A percentile compares a stretch with the other conserved stretches of the same genome.
phyloP scores from a whole-genome alignment of 2,113 vertebrate species.

The Poeciliopsis prolifica region DNA sequence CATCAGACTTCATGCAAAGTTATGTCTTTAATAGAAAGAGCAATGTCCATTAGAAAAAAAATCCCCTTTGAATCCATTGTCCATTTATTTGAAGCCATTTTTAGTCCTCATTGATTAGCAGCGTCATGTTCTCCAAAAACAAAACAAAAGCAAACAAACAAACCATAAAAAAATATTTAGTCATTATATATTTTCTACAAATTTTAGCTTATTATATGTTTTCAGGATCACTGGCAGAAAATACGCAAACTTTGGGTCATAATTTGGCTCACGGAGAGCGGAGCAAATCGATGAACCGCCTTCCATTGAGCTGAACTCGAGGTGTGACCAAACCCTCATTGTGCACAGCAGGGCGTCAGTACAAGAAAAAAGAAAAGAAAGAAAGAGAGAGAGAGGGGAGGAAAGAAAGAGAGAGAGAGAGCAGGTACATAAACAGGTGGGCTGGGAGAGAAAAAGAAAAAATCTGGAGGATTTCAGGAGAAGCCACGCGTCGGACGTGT shows the following conservation, averaged over 20 bases:
- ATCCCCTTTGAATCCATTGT: not conserved
- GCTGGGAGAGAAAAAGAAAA: constrained; percentile 38
- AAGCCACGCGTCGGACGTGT: constrained; percentile 76
- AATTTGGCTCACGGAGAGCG: constrained; percentile 66
- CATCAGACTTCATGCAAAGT: not conserved
- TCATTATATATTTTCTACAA: not conserved
- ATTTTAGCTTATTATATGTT: not conserved
- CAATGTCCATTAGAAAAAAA: not conserved
- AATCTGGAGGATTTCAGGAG: constrained; percentile 40
- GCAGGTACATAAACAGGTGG: constrained; percentile 63
- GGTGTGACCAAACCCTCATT: constrained; percentile 61
- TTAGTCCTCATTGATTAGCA: not conserved
- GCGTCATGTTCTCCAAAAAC: not conserved
- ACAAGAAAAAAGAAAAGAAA: constrained; percentile 40
- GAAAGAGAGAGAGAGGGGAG: not conserved
- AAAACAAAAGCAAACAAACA: no score
- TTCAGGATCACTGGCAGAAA: constrained; percentile 5
- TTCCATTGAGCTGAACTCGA: constrained; percentile 68
- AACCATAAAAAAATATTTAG: not conserved
- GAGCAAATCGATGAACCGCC: constrained; percentile 82
- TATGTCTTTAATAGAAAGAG: not conserved
- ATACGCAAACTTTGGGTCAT: constrained; percentile 38
- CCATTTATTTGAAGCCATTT: not conserved
- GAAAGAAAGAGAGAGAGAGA: not conserved
- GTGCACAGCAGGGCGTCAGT: constrained; percentile 37